Evolutionary conservation across 2,888 invertebrate genomes (phyloP), one percentile per base, ranked within the genome.

Genomic region (Drosophila sordidula): DNA sequence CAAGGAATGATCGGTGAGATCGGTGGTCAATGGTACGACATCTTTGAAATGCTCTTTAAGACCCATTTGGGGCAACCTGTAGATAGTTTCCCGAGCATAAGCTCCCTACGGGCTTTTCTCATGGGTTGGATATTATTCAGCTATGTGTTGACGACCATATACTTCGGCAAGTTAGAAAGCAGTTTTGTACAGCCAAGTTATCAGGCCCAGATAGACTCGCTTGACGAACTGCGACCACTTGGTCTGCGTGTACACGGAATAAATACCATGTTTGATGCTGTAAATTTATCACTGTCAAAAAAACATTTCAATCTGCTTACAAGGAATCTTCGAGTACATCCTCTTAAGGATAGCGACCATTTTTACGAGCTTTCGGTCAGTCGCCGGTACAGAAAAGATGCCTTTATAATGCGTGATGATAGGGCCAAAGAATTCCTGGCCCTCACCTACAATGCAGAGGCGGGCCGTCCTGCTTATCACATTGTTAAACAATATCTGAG

Each of bases 111-210:
- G 0, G 62, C 72, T 16, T 87, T 90, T 8, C 80, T 92, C 4
- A 84, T 91, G 29, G 70, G 82, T 4, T 92, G 92, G 92, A 87
- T 92, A 6, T 56, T 91, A 6, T 92, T 91, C 42, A 88, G 90
- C 32, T 91, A 91, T 45, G 78, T 92, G 0, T 55, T 90, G 46
- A 90, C 89, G 2, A 80, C 72, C 25, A 81, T 91, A 18, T 91
- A 91, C 54, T 87, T 91, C 29, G 91, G 90, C 18, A 91, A 92
- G 49, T 62, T 92, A 51, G 91, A 91, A 42, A 92, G 92, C 42
- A 86, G 80, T 9, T 91, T 92, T 39, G 88, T 92, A 0, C 83
- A 86, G 9, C 90, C 92, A 0, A 74, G 72, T 11, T 92, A 84
- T 54, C 89, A 89, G 49, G 38, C 73, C 2, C 90, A 91, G 32